phyloP scores from a whole-genome alignment of 2,113 vertebrate genomes.

The Bombycilla garrulus region DNA sequence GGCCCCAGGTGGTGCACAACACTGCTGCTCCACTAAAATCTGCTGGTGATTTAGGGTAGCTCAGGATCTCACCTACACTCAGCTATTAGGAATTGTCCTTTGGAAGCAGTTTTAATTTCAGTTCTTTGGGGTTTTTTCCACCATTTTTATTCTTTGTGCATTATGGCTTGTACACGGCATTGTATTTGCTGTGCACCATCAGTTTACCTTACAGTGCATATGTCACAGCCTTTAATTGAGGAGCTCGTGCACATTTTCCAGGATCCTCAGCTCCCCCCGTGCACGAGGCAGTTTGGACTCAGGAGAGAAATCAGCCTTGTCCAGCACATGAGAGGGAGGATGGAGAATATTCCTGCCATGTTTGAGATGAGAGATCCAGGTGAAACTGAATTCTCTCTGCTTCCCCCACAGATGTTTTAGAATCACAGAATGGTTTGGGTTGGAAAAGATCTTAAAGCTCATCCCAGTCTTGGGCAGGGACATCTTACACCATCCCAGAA shows the following conservation, averaged over 20 bases:
- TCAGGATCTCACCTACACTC: not conserved
- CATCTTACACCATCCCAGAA: fast-evolving
- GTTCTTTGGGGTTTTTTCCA: not conserved
- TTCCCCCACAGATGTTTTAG: not conserved
- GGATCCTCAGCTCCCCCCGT: not conserved
- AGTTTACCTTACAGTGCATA: not conserved
- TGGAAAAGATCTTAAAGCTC: not conserved
- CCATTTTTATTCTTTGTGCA: not conserved
- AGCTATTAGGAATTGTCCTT: not conserved
- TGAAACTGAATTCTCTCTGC: not conserved
- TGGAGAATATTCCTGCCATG: not conserved
- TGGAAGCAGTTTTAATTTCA: not conserved
- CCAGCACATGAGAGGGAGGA: not conserved
- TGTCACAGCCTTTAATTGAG: not conserved
- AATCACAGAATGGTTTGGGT: not conserved
- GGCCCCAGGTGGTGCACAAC: not conserved
- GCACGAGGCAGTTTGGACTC: not conserved
- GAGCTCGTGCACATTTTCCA: fast-evolving
- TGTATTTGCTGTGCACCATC: not conserved
- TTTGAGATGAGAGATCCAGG: not conserved
- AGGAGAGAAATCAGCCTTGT: not conserved
- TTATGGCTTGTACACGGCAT: not conserved
- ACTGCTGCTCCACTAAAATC: not conserved
- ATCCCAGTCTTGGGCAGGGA: not conserved
- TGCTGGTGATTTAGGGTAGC: not conserved